Evolutionary conservation across 2,797 vertebrate genomes (phyloP).

Genomic region (Sebastes matsubarae): DNA sequence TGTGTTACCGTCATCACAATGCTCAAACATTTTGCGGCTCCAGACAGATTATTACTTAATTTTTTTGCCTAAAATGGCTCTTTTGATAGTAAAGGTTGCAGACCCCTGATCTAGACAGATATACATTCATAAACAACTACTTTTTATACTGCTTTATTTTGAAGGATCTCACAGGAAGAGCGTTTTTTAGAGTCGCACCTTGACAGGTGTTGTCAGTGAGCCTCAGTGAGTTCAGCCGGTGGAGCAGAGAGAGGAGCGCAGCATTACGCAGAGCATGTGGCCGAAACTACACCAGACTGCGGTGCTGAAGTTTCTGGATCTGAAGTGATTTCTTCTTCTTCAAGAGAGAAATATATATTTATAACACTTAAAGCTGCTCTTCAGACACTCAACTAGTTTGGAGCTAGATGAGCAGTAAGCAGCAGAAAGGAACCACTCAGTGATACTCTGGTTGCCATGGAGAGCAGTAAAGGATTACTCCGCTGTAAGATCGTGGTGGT

Average conservation of each 20-base stretch:
- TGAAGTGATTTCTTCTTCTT: neutral
- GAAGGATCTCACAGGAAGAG: conserved; percentile 26
- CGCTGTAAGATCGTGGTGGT: conserved; percentile 96
- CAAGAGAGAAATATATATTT: neutral
- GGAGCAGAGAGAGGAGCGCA: conserved; percentile 54
- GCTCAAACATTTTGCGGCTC: too few species aligned
- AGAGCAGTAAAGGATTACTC: conserved; percentile 84
- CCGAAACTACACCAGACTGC: conserved; percentile 2
- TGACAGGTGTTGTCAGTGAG: conserved; percentile 25
- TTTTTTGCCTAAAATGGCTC: too few species aligned
- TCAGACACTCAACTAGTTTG: neutral
- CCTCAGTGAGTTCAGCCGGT: conserved; percentile 1
- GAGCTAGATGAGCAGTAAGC: conserved; percentile 65
- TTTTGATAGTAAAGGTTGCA: too few species aligned
- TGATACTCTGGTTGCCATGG: conserved; percentile 81
- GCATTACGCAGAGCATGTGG: conserved; percentile 52
- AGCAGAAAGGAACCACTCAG: conserved; percentile 34
- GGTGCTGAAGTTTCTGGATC: conserved; percentile 46
- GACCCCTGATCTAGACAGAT: too few species aligned
- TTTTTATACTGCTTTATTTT: conserved; percentile 43
- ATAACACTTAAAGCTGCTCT: neutral
- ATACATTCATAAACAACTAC: too few species aligned
- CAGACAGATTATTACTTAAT: too few species aligned
- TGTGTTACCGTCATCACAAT: too few species aligned
- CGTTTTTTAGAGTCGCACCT: neutral